Base-by-base conservation (phyloP, 1,140 invertebrate species). In the Euwallacea similis region DNA sequence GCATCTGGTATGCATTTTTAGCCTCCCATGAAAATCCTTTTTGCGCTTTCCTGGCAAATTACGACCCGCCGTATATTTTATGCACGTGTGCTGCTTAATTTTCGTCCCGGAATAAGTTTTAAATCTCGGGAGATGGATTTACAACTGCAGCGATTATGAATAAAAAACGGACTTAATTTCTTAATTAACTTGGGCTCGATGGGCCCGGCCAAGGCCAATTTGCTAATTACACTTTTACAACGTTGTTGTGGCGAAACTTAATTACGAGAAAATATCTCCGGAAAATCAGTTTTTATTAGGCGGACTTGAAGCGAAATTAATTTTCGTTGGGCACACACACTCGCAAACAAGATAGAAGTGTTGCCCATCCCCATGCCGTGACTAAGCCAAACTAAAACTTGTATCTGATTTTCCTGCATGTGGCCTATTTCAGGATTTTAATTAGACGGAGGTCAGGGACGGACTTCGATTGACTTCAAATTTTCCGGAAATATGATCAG, bases 341-440 rank as follows among this genome's bases (percentile, higher is more conserved):
- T 33, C 21, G 21, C 21, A 33, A 33, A 59, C 9, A 44, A 56
- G 47, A 55, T 60, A 42, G 55, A 62, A 69, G 67, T 69, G 56
- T 53, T 69, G 71, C 73, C 73, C 75, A 76, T 75, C 75, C 73
- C 73, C 64, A 63, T 76, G 46, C 67, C 75, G 75, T 76, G 75
- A 76, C 75, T 73, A 43, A 75, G 67, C 60, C 54, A 65, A 65
- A 71, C 62, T 60, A 58, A 58, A 15, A 66, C 43, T 71, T 66
- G 59, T 66, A 66, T 59, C 63, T 66, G 63, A 71, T 71, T 65
- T 71, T 66, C 62, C 50, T 66, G 62, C 62, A 71, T 66, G 63
- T 61, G 62, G 42, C 42, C 69, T 65, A 64, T 64, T 71, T 64
- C 13, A 11, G 61, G 42, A 15, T 64, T 71, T 71, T 64, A 71